These are phyloP conservation scores for Andrena chrysosceles DNA, from an alignment of 2,888 invertebrate genomes.

Conservation along the genomic window DNA sequence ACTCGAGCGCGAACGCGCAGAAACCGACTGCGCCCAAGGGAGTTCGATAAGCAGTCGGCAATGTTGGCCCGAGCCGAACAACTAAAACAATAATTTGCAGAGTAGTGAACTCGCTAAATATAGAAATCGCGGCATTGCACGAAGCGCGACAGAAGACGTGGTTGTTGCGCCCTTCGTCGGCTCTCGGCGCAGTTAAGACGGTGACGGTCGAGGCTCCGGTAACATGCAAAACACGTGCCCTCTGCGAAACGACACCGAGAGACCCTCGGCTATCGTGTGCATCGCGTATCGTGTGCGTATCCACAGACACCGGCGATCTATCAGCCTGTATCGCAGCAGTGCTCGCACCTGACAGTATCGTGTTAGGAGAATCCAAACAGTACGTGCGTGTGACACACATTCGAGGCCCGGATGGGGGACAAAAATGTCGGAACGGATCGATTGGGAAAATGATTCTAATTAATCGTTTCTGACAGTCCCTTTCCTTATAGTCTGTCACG, in stretches of 20 bases:
- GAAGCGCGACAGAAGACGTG: constrained; percentile 32
- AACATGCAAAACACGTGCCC: constrained; percentile 38
- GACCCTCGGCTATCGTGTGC: constrained; percentile 73
- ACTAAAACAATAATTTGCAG: constrained; percentile 44
- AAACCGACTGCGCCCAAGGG: constrained; percentile 14
- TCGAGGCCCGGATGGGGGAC: not conserved
- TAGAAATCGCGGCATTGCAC: constrained; percentile 42
- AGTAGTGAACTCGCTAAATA: constrained; percentile 40
- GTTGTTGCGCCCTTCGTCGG: constrained; percentile 29
- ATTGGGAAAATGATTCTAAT: not conserved
- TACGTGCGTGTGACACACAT: not conserved
- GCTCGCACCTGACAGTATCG: constrained; percentile 31
- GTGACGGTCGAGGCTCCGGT: constrained; percentile 21
- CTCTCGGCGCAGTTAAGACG: constrained; percentile 13
- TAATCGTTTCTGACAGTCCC: not conserved
- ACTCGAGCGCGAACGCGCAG: constrained; percentile 45
- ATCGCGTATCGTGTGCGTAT: constrained; percentile 80
- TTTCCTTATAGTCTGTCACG: not conserved
- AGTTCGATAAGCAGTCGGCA: constrained; percentile 52
- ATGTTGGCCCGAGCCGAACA: constrained; percentile 44
- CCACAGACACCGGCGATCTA: constrained; percentile 12
- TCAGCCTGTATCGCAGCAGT: constrained; percentile 14
- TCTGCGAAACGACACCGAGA: constrained; percentile 43
- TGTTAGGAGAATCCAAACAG: not conserved
- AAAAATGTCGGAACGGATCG: not conserved